These are phyloP conservation scores for Crotalus tigris DNA, from an alignment of 2,113 vertebrate species.

Conservation along the genomic window DNA sequence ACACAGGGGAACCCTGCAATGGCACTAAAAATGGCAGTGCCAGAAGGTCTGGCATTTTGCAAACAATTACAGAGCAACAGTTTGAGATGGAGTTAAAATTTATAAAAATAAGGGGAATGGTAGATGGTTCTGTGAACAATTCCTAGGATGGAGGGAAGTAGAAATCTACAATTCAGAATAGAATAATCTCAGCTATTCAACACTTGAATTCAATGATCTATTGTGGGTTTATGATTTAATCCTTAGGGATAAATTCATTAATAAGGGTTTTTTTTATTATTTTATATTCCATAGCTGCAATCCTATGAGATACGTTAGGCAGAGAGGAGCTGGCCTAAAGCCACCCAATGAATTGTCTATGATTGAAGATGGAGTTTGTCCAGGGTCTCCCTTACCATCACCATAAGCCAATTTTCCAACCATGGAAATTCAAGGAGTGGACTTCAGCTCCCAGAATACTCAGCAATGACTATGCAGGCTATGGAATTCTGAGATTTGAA, in stretches of 20 bases:
- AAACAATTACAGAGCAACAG: background rate
- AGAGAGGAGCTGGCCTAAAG: background rate
- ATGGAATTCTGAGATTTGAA: background rate
- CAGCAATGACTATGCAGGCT: background rate
- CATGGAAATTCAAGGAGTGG: background rate
- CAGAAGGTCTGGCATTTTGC: constrained; percentile 32
- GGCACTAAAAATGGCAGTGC: background rate
- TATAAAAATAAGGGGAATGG: background rate
- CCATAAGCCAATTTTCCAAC: background rate
- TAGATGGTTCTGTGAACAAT: background rate
- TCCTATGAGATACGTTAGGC: background rate
- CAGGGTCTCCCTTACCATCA: background rate
- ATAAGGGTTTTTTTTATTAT: background rate
- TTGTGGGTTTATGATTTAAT: background rate
- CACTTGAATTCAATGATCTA: background rate
- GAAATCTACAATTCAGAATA: background rate
- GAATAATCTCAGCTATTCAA: background rate
- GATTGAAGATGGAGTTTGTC: background rate
- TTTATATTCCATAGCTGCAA: background rate
- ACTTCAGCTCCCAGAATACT: background rate
- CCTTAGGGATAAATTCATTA: background rate
- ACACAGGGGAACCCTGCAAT: background rate
- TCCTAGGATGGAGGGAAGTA: background rate
- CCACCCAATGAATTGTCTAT: background rate
- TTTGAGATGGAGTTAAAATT: constrained; percentile 1